phyloP scores from a whole-genome alignment of 2,888 invertebrate species.

The Seladonia tumulorum region DNA sequence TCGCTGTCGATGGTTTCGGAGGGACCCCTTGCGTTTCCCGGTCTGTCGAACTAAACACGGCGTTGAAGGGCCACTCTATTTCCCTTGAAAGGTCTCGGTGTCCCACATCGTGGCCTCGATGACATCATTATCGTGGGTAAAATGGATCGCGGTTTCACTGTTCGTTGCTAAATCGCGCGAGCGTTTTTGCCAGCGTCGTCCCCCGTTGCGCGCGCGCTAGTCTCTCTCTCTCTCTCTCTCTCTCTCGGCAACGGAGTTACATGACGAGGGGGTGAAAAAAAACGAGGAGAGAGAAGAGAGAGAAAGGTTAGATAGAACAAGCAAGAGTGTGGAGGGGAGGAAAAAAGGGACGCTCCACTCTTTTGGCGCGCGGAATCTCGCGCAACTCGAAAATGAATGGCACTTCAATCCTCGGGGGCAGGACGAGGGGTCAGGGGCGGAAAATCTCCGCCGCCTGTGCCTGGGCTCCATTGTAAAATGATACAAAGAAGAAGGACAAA shows the following conservation, averaged over 20 bases:
- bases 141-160: neutral
- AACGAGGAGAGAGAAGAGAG: neutral
- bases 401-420: conserved; percentile 71
- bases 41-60: neutral
- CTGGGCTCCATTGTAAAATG: conserved; percentile 77
- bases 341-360: conserved; percentile 32
- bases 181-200: neutral
- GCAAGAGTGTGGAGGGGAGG: neutral
- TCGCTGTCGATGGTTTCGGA: neutral
- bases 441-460: conserved; percentile 56
- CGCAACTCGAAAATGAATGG: conserved; percentile 79
- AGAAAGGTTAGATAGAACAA: conserved; percentile 4
- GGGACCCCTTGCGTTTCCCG: neutral
- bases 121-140: conserved; percentile 8
- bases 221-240: too few species aligned
- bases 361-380: conserved; percentile 69
- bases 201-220: neutral
- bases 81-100: neutral
- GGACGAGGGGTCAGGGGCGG: conserved; percentile 54
- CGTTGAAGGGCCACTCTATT: neutral
- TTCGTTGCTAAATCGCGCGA: neutral
- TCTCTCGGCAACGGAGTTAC: conserved; percentile 38
- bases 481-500: conserved; percentile 76
- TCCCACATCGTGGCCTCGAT: neutral
- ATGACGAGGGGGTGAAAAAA: conserved; percentile 14